Base-by-base conservation (phyloP, 2,888 invertebrate genomes). In the Hemicrepidius hirtus region DNA sequence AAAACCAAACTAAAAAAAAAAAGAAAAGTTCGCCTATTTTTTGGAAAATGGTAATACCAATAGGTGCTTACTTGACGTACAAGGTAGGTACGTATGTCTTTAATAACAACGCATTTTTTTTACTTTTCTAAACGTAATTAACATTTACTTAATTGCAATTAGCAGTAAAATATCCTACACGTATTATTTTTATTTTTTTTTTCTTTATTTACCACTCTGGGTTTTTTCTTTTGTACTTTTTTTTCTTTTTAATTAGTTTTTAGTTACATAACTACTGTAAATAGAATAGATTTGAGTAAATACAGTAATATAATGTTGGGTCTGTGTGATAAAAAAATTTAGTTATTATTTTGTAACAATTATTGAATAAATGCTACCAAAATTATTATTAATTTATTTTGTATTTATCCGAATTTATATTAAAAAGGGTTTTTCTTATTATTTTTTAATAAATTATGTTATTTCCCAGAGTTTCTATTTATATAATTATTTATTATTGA, bases 321-420 rank as follows among this genome's bases (percentile, higher is more conserved):
- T 46, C 60, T 55, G 62, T 67, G 71, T 67, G 71, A 71, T 67
- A 71, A 71, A 66, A 24, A 62, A 66, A 46, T 65, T 46, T 71
- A 67, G 62, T 66, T n/a, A 71, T 24, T 67, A 67, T 67, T 71
- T 67, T 71, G 71, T 71, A 71, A 71, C 67, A 71, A 67, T 62
- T 67, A 55, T 68, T 37, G 37, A 71, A 71, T 71, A 71, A 71
- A 71, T 32, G 18, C 40, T 71, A 71, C 66, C 46, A 69, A 70
- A 64, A 46, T 70, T 57, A 57, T 12, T 28, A 18, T 28, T n/a
- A 44, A 7, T 4, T 44, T 12, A 16, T 28, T 53, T 53, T 49
- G n/a, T n/a, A n/a, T n/a, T n/a, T n/a, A n/a, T n/a, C n/a, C n/a
- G n/a, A n/a, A n/a, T n/a, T n/a, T n/a, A n/a, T n/a, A n/a, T n/a